Percentiles rank a stretch among this genome's conserved stretches.
These are phyloP conservation scores for Cygnus atratus DNA, from an alignment of 2,113 vertebrate species.

Conservation along the genomic window DNA sequence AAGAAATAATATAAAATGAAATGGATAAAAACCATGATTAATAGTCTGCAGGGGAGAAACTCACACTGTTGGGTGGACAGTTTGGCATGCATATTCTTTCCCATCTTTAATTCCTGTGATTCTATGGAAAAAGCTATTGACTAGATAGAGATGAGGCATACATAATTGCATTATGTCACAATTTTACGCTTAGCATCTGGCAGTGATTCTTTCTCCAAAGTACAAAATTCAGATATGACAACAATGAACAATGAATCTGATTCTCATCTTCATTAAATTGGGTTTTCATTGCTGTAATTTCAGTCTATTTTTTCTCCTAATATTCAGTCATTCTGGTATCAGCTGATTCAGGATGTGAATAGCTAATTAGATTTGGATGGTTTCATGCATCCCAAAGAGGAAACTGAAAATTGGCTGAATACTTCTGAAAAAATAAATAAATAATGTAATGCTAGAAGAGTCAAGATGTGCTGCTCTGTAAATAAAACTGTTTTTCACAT, in stretches of 20 bases:
- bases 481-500: not conserved
- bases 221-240: slow-evolving; percentile 27
- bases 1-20: not conserved
- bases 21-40: not conserved
- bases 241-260: slow-evolving; percentile 38
- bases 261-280: slow-evolving; percentile 38
- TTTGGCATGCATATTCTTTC: not conserved
- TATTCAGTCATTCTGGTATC: slow-evolving; percentile 34
- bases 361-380: slow-evolving; percentile 45
- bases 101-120: not conserved
- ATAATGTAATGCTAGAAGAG: not conserved
- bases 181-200: slow-evolving; percentile 38
- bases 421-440: not conserved
- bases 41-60: not conserved
- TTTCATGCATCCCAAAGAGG: slow-evolving; percentile 6
- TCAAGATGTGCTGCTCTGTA: not conserved
- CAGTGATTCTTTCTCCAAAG: not conserved
- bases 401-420: not conserved
- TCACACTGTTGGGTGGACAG: not conserved
- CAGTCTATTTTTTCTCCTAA: slow-evolving; percentile 36
- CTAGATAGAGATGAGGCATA: slow-evolving; percentile 6
- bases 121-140: not conserved
- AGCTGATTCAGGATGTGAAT: slow-evolving; percentile 50
- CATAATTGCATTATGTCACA: slow-evolving; percentile 40
- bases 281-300: slow-evolving; percentile 35